A percentile compares a stretch with the other conserved stretches of the same genome.
These are phyloP conservation scores for Ceratotherium simum DNA, from an alignment of 2,113 vertebrate genomes.

Conservation along the genomic window DNA sequence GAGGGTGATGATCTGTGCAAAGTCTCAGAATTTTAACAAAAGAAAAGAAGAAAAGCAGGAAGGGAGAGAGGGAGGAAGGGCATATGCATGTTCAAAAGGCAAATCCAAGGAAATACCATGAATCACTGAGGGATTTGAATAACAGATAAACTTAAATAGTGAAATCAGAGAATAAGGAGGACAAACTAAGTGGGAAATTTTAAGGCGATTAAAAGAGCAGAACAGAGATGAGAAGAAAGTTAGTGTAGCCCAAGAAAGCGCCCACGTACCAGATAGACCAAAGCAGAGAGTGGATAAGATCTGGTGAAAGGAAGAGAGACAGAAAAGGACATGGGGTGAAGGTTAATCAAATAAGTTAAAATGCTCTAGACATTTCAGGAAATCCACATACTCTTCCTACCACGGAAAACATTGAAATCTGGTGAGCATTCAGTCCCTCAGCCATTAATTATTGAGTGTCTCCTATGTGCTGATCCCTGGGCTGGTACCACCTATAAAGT, in stretches of 20 bases:
- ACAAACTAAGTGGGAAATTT: not conserved
- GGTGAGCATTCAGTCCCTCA: not conserved
- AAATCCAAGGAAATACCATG: not conserved
- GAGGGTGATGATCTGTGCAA: not conserved
- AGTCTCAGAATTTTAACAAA: not conserved
- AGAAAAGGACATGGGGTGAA: not conserved
- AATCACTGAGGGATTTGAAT: not conserved
- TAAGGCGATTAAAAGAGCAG: not conserved
- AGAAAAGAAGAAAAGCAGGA: not conserved
- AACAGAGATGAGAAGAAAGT: not conserved
- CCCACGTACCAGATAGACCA: not conserved
- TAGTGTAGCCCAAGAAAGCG: not conserved
- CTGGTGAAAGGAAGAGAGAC: not conserved
- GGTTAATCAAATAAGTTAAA: not conserved
- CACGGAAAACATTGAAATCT: not conserved
- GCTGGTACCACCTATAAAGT: not conserved
- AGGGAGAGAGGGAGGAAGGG: not conserved
- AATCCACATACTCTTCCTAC: not conserved
- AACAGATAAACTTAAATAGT: not conserved
- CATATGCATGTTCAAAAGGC: not conserved
- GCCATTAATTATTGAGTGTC: not conserved
- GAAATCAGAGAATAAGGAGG: not conserved
- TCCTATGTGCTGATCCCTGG: not conserved
- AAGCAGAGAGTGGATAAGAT: not conserved
- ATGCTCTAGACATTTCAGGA: not conserved